Conservation (phyloP, 2,113 vertebrate species). For the Pao palembangensis region DNA sequence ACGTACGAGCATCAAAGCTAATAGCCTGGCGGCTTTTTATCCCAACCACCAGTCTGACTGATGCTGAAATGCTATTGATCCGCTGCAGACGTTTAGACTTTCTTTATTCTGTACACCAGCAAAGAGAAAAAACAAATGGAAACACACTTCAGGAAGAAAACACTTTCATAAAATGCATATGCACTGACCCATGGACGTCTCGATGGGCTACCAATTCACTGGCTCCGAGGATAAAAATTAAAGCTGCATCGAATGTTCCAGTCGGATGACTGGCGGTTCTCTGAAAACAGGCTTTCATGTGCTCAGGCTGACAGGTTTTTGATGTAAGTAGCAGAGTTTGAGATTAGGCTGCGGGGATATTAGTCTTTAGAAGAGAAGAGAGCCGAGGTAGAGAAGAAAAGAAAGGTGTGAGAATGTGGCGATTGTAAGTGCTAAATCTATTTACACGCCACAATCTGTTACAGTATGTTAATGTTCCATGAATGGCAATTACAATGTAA, state of each 20-base stretch:
- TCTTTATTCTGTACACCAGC: constrained; percentile 23
- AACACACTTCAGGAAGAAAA: constrained; percentile 56
- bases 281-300: constrained; percentile 62
- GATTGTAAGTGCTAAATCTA: not conserved
- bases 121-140: constrained; percentile 11
- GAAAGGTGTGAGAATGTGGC: constrained; percentile 15
- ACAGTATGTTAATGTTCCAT: not conserved
- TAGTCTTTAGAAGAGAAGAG: constrained; percentile 23
- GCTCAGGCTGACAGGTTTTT: constrained; percentile 65
- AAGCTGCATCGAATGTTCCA: constrained; percentile 40
- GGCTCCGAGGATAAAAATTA: constrained; percentile 44
- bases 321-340: constrained; percentile 57
- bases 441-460: not conserved
- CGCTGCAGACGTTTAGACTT: constrained; percentile 18
- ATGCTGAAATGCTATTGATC: constrained; percentile 46
- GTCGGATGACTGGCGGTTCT: constrained; percentile 44
- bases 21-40: constrained; percentile 26
- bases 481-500: not conserved
- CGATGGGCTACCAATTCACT: constrained; percentile 14
- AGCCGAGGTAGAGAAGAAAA: constrained; percentile 16
- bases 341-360: constrained; percentile 47
- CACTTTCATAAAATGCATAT: constrained; percentile 24
- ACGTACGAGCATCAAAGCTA: constrained; percentile 48
- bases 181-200: constrained; percentile 38
- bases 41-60: constrained; percentile 18